Percentiles rank a stretch among this genome's conserved stretches.
Evolutionary conservation across 2,113 vertebrate genomes (phyloP).

Genomic region (Melospiza melodia): DNA sequence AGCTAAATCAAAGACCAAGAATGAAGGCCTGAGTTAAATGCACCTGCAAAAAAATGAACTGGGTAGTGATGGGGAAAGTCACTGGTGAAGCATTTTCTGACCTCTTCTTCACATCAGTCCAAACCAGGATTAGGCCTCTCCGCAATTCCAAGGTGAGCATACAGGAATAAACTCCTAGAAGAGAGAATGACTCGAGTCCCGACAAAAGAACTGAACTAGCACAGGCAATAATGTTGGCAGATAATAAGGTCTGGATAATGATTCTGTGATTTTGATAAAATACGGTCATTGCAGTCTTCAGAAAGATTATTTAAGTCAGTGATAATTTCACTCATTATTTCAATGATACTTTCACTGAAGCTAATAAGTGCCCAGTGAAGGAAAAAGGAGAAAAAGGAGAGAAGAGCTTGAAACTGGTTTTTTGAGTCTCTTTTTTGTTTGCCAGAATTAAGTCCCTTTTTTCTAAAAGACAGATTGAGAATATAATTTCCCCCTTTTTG

Average conservation of each 20-base stretch:
- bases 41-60: background rate
- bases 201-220: background rate
- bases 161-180: background rate
- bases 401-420: background rate
- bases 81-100: background rate
- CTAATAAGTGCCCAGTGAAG: background rate
- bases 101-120: background rate
- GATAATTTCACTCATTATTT: background rate
- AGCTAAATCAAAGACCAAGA: background rate
- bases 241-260: background rate
- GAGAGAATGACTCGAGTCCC: background rate
- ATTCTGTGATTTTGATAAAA: background rate
- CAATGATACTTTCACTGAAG: background rate
- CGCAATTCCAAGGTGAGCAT: background rate
- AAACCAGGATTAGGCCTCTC: background rate
- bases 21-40: background rate
- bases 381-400: background rate
- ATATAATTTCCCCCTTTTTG: background rate
- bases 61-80: fast-evolving
- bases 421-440: background rate
- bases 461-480: background rate
- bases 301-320: background rate
- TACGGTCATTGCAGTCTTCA: background rate
- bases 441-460: background rate
- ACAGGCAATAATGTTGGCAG: background rate